Evolutionary conservation across 23 tunicate species (phyloP).

Genomic region (Halocynthia roretzi): DNA sequence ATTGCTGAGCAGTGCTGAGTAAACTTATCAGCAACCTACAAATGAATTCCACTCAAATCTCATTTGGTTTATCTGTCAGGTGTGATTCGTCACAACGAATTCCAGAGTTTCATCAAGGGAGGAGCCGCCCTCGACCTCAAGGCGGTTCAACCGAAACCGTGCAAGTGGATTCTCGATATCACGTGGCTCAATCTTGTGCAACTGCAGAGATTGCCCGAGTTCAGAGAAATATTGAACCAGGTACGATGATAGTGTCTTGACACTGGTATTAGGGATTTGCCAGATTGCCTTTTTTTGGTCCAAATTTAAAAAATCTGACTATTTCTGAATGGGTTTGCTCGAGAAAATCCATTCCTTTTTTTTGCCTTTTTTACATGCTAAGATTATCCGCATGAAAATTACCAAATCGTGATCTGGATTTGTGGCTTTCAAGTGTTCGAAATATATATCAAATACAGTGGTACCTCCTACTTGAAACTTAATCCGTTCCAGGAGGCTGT

Average conservation of each 20-base stretch:
- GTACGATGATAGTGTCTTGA: slow-evolving; percentile 2
- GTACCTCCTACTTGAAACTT: no score
- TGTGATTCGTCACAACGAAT: slow-evolving; percentile 67
- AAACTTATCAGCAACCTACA: neutral
- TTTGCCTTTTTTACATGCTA: no score
- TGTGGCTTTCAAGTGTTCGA: no score
- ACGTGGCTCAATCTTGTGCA: slow-evolving; percentile 97
- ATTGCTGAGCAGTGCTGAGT: neutral
- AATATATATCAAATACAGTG: no score
- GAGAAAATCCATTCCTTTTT: no score
- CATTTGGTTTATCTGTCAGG: slow-evolving; percentile 29
- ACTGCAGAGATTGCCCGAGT: slow-evolving; percentile 90
- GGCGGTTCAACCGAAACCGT: slow-evolving; percentile 84
- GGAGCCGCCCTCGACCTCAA: slow-evolving; percentile 96
- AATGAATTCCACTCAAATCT: neutral
- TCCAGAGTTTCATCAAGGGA: slow-evolving; percentile 95
- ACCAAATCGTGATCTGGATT: no score
- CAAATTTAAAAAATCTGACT: no score
- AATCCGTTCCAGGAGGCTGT: no score
- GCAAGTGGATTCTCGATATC: slow-evolving; percentile 95
- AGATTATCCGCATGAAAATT: no score
- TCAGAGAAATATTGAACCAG: slow-evolving; percentile 95
- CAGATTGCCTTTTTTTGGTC: no score
- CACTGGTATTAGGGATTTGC: no score
- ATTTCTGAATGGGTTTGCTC: no score